A percentile compares a stretch with the other conserved stretches of the same genome.
phyloP scores from a whole-genome alignment of 2,797 vertebrate genomes.

The Percopsis omiscomaycus region DNA sequence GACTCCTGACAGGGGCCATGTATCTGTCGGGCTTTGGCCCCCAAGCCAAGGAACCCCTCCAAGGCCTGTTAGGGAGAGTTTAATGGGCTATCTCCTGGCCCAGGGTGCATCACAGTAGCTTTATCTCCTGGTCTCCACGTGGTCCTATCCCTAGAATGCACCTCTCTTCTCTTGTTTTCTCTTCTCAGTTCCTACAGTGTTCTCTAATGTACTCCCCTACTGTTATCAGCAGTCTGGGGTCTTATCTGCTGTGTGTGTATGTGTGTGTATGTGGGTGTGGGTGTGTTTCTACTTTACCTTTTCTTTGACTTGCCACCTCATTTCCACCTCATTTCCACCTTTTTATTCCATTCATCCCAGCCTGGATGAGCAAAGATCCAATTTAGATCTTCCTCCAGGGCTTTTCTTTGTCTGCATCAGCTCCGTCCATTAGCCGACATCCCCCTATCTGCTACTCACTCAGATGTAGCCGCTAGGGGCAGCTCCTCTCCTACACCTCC shows the following conservation, averaged over 20 bases:
- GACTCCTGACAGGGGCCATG: constrained; percentile 61
- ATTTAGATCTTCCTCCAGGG: constrained; percentile 76
- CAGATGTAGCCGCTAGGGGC: constrained; percentile 50
- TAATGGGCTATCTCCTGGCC: constrained; percentile 22
- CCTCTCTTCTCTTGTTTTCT: constrained; percentile 12
- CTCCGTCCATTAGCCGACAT: constrained; percentile 32
- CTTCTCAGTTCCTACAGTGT: constrained; percentile 38
- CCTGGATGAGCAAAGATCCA: constrained; percentile 72
- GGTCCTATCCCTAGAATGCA: neutral
- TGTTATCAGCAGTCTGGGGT: constrained; percentile 41
- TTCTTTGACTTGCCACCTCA: constrained; percentile 20
- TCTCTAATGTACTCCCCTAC: constrained; percentile 28
- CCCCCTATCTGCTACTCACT: constrained; percentile 57
- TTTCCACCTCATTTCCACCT: constrained; percentile 33
- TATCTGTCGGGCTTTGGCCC: constrained; percentile 56
- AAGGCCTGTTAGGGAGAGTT: constrained; percentile 25
- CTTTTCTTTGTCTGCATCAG: constrained; percentile 41
- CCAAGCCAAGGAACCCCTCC: constrained; percentile 18
- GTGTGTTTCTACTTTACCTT: neutral
- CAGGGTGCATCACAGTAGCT: constrained; percentile 1
- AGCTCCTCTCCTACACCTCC: constrained; percentile 56
- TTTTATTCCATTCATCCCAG: constrained; percentile 41
- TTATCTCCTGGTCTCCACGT: neutral
- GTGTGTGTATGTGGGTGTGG: neutral
- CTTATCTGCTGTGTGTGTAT: constrained; percentile 41